Evolutionary conservation across 2,888 invertebrate species (phyloP).

Genomic region (Phyto melanocephala): DNA sequence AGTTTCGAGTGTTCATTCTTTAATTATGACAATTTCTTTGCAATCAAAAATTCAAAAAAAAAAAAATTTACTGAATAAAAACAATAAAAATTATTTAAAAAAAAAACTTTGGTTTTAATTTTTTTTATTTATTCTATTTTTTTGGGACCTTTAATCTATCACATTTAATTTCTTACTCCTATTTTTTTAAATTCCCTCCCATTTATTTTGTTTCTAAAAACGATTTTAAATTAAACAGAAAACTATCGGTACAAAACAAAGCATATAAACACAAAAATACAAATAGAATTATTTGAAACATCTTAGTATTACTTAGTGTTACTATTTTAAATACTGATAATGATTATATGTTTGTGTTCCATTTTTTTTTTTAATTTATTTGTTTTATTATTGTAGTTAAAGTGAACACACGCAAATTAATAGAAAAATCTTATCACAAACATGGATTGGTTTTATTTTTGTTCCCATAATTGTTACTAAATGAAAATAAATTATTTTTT

Average conservation of each 20-base stretch:
- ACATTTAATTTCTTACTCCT: too few species aligned
- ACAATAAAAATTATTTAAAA: too few species aligned
- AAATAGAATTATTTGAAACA: constrained; percentile 40
- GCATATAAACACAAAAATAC: not conserved
- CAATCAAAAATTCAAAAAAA: too few species aligned
- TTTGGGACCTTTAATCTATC: too few species aligned
- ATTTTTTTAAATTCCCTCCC: constrained; percentile 53
- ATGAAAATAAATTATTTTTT: constrained; percentile 25
- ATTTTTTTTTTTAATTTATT: constrained; percentile 16
- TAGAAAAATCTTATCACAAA: constrained; percentile 46
- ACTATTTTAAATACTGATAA: constrained; percentile 54
- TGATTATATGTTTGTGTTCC: constrained; percentile 23
- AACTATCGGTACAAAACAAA: constrained; percentile 38
- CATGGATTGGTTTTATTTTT: constrained; percentile 21
- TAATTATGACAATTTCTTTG: too few species aligned
- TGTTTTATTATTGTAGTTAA: constrained; percentile 31
- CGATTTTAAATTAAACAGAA: constrained; percentile 22
- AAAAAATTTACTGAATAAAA: too few species aligned
- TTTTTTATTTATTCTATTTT: too few species aligned
- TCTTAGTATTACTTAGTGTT: constrained; percentile 39
- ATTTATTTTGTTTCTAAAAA: constrained; percentile 32
- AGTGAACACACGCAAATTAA: not conserved
- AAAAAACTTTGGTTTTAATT: too few species aligned
- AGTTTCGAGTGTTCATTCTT: too few species aligned
- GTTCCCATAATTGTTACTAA: constrained; percentile 27